These are phyloP conservation scores for Cyrtodaria siliqua DNA, from an alignment of 2,888 invertebrate species.

Conservation along the genomic window DNA sequence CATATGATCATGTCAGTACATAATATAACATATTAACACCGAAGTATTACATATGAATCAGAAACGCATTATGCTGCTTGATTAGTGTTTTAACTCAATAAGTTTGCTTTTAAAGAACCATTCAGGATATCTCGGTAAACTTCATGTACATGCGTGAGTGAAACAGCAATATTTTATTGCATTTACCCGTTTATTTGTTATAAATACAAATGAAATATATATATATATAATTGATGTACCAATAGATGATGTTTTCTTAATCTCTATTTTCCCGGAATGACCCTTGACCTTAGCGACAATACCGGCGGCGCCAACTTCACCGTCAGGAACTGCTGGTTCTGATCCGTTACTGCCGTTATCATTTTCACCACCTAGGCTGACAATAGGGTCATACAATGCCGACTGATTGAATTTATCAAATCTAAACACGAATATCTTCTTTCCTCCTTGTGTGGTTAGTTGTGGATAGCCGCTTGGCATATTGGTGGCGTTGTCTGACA, in stretches of 20 bases:
- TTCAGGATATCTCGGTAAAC: too few species aligned
- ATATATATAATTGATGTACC: too few species aligned
- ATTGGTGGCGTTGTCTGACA: conserved; percentile 2
- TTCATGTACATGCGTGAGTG: too few species aligned
- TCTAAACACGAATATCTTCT: conserved; percentile 29
- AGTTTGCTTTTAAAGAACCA: too few species aligned
- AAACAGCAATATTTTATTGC: too few species aligned
- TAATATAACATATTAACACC: too few species aligned
- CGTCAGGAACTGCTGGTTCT: not conserved
- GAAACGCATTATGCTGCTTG: too few species aligned
- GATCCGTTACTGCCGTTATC: not conserved
- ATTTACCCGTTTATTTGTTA: too few species aligned
- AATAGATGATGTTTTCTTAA: not conserved
- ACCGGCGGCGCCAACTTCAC: not conserved
- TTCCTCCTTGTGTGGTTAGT: conserved; percentile 18
- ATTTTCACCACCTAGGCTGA: conserved; percentile 3
- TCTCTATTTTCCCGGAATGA: conserved; percentile 47
- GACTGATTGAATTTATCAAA: conserved; percentile 6
- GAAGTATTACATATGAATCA: too few species aligned
- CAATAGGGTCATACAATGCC: conserved; percentile 48
- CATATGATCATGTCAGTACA: too few species aligned
- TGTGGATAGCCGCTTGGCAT: conserved; percentile 50
- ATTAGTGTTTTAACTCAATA: too few species aligned
- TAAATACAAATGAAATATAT: too few species aligned
- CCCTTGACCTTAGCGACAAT: conserved; percentile 24